A percentile compares a stretch with the other conserved stretches of the same genome.
phyloP scores from a whole-genome alignment of 2,113 vertebrate genomes.

The Labeo rohita region DNA sequence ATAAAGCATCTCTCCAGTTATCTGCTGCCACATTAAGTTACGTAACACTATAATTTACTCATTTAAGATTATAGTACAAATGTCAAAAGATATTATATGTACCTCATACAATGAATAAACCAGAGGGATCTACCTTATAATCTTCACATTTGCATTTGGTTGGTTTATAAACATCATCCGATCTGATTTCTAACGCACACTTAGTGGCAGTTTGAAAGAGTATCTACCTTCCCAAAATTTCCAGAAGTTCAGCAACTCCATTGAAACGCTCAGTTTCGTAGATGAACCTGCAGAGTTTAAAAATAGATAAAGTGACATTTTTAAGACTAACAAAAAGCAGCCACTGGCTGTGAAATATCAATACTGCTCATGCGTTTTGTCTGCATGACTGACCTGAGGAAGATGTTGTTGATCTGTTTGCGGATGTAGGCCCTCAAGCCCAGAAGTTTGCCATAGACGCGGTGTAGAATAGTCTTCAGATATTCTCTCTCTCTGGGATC shows the following conservation, averaged over 20 bases:
- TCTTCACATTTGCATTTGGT: background rate
- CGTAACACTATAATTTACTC: constrained; percentile 44
- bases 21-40: constrained; percentile 35
- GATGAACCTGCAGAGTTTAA: constrained; percentile 73
- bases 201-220: background rate
- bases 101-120: background rate
- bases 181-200: background rate
- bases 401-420: constrained; percentile 95
- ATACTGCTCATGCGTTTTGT: constrained; percentile 2
- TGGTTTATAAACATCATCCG: background rate
- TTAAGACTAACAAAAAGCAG: background rate
- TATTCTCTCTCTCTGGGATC: constrained; percentile 91
- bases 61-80: constrained; percentile 23
- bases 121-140: background rate
- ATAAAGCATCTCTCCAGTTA: constrained; percentile 40
- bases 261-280: constrained; percentile 84
- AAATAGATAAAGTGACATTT: background rate
- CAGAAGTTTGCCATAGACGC: constrained; percentile 91
- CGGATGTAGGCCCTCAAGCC: constrained; percentile 91
- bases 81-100: constrained; percentile 12
- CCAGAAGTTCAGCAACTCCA: constrained; percentile 79
- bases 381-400: constrained; percentile 79
- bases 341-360: background rate
- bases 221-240: constrained; percentile 80
- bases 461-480: constrained; percentile 92